Percentiles rank a stretch among this genome's conserved stretches.
Conservation (phyloP, 2,113 vertebrate species). For the Phrynosoma blainvillii region DNA sequence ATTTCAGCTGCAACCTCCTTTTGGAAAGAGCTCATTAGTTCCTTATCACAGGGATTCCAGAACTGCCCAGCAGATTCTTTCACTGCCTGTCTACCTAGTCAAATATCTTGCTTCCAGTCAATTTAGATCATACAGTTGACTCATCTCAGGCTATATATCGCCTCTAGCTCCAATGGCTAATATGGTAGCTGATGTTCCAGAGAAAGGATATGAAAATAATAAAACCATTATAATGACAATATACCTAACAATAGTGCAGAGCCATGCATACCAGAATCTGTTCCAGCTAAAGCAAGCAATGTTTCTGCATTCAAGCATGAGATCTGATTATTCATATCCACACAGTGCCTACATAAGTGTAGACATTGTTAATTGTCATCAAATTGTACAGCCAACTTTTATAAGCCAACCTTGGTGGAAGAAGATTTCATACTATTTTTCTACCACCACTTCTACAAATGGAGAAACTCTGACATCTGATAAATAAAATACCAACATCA, state of each 20-base stretch:
- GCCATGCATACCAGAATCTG: constrained; percentile 23
- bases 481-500: neutral
- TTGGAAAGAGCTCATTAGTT: neutral
- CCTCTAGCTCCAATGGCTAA: constrained; percentile 1
- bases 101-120: neutral
- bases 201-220: constrained; percentile 34
- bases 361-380: constrained; percentile 60
- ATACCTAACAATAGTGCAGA: constrained; percentile 6
- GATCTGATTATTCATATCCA: constrained; percentile 73
- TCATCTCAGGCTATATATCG: neutral
- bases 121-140: neutral
- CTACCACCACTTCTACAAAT: neutral
- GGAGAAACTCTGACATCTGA: neutral
- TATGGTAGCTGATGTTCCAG: constrained; percentile 10
- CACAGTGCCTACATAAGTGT: constrained; percentile 43
- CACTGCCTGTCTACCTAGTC: neutral
- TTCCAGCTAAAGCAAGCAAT: constrained; percentile 49
- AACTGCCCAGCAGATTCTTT: neutral
- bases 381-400: constrained; percentile 59
- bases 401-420: accelerated
- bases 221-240: neutral
- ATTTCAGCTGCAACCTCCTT: neutral
- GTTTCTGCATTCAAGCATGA: constrained; percentile 64
- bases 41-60: neutral
- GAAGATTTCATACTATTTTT: neutral